Percentiles rank a stretch among this genome's conserved stretches.
phyloP scores from a whole-genome alignment of 2,797 vertebrate species.

The Sebastes ruberrimus region DNA sequence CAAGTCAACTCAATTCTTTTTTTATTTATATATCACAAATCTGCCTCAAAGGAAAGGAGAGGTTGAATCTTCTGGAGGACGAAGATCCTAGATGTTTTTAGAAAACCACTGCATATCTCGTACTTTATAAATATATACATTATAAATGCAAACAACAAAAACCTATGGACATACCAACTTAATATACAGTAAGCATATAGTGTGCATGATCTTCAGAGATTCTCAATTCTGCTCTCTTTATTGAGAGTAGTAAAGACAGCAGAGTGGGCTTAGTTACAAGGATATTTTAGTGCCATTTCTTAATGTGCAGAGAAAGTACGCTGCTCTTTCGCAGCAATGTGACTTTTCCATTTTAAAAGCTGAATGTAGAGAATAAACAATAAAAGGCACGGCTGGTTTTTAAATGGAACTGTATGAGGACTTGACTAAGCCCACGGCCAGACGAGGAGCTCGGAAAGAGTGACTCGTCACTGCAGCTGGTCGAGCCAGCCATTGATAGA shows the following conservation, averaged over 20 bases:
- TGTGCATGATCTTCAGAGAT: background rate
- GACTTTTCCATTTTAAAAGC: background rate
- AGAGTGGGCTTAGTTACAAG: background rate
- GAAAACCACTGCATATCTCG: background rate
- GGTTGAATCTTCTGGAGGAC: too few species aligned
- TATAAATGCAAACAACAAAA: background rate
- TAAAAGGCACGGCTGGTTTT: slow-evolving; percentile 9
- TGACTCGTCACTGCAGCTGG: slow-evolving; percentile 46
- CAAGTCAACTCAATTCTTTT: too few species aligned
- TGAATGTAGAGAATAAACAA: slow-evolving; percentile 1
- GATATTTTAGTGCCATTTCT: background rate
- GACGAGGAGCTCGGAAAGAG: slow-evolving; percentile 53
- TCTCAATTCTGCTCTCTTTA: background rate
- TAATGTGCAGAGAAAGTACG: background rate
- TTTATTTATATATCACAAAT: too few species aligned
- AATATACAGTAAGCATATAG: background rate
- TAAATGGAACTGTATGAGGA: slow-evolving; percentile 11
- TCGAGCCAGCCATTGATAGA: slow-evolving; percentile 57
- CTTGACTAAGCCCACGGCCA: slow-evolving; percentile 11
- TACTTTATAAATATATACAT: background rate
- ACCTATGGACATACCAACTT: background rate
- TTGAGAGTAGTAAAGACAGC: background rate
- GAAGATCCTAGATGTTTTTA: background rate
- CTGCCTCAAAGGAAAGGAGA: too few species aligned
- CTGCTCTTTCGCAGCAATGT: background rate